A percentile compares a stretch with the other conserved stretches of the same genome.
These are phyloP conservation scores for Caradrina kadenii DNA, from an alignment of 2,888 invertebrate species.

Conservation along the genomic window DNA sequence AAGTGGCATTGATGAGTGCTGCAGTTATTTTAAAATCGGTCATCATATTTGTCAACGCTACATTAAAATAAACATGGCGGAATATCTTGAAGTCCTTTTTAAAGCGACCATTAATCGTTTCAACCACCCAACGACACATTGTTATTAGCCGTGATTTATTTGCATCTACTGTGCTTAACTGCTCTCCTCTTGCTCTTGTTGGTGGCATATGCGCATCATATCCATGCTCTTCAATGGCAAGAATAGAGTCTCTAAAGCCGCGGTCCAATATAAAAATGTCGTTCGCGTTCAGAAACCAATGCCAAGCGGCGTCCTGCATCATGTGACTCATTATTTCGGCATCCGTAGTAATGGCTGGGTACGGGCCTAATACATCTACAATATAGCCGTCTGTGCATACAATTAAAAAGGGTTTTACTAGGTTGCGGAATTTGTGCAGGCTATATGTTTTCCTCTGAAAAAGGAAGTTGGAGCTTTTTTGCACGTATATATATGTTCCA, in stretches of 20 bases:
- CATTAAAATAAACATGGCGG: constrained; percentile 14
- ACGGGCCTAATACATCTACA: constrained; percentile 18
- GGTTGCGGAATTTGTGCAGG: constrained; percentile 31
- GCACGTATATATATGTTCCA: constrained; percentile 2
- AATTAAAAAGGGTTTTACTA: constrained; percentile 34
- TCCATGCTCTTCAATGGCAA: not conserved
- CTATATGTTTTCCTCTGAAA: constrained; percentile 42
- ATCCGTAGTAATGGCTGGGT: constrained; percentile 10
- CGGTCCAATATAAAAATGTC: constrained; percentile 2
- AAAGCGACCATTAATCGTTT: constrained; percentile 3
- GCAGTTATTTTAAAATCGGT: constrained; percentile 21
- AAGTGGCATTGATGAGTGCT: constrained; percentile 20
- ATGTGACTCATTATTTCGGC: not conserved
- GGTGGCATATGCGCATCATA: not conserved
- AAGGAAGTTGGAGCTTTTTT: no score
- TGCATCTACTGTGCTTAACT: not conserved
- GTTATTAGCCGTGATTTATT: no score
- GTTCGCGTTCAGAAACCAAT: constrained; percentile 1
- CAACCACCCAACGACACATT: not conserved
- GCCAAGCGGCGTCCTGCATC: constrained; percentile 4
- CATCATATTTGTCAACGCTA: constrained; percentile 16
- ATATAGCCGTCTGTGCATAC: constrained; percentile 33
- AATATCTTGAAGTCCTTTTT: constrained; percentile 2
- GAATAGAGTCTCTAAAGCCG: not conserved
- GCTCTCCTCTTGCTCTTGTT: constrained; percentile 5